Base-by-base conservation (phyloP, 2,888 invertebrate species). In the Cepaea hortensis region DNA sequence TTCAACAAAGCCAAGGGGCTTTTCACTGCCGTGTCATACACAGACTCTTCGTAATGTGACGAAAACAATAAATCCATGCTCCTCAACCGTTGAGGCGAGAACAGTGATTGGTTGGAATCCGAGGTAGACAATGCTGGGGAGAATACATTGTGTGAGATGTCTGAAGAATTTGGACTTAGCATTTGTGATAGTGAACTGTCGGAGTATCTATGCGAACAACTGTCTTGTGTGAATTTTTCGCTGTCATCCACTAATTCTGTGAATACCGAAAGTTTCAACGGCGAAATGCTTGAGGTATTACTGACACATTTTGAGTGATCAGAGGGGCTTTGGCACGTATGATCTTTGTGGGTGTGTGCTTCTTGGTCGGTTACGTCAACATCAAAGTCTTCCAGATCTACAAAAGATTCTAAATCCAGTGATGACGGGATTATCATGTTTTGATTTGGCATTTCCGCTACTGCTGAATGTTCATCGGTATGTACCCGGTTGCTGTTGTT, bases 361-460 rank as follows among this genome's bases (percentile, higher is more conserved):
- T 68, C n/a, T 11, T 13, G 65, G 46, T 68, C 81, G n/a, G 18
- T 20, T 4, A 48, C n/a, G 18, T 68, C 68, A 18, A 68, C 68
- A 0, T 65, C 84, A 76, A 76, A 46, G n/a, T 76, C 48, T 15
- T 84, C 76, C 15, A 84, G 65, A n/a, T 84, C 76, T 15, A 76
- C 65, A 48, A 84, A 84, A 20, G 84, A 76, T n/a, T 84, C 84
- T 2, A 84, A 55, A 75, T 84, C 84, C 0, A 84, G 9, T 0
- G 76, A 65, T 65, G 75, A 20, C 1, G 84, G 13, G 9, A 65
- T 7, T 1, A 61, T 6, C 55, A 23, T 73, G 73, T 20, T n/a
- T 23, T 70, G 3, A 15, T 70, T 73, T 83, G 72, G 68, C 46
- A 46, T 68, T 48, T 81, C 81, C n/a, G 81, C 7, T 9, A 35